phyloP scores from a whole-genome alignment of 2,113 vertebrate genomes.

The Tor tambroides region DNA sequence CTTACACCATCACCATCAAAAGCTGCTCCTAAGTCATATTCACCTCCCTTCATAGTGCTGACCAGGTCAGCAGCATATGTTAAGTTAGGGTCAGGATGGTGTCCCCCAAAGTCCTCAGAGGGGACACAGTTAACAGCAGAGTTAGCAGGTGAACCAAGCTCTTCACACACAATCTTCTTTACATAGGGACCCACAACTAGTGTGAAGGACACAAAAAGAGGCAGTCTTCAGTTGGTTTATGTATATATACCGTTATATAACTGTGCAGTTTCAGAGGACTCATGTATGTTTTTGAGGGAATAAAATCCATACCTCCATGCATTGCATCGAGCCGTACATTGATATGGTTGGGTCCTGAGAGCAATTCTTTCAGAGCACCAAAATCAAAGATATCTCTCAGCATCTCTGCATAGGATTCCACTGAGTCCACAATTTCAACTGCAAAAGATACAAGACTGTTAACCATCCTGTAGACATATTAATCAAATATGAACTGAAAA shows the following conservation, averaged over 20 bases:
- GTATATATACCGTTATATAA: no score
- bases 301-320: slow-evolving; percentile 86
- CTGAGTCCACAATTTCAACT: slow-evolving; percentile 98
- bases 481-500: background rate
- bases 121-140: slow-evolving; percentile 92
- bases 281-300: background rate
- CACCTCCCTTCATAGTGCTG: slow-evolving; percentile 92
- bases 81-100: slow-evolving; percentile 97
- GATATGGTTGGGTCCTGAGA: slow-evolving; percentile 88
- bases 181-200: slow-evolving; percentile 95
- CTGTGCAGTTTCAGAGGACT: background rate
- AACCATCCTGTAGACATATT: no score
- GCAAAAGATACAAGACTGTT: slow-evolving; percentile 40
- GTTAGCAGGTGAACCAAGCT: slow-evolving; percentile 91
- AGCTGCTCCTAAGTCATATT: slow-evolving; percentile 95
- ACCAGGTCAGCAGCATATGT: slow-evolving; percentile 96
- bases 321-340: slow-evolving; percentile 95
- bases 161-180: slow-evolving; percentile 95
- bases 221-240: background rate
- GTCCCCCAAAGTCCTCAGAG: slow-evolving; percentile 94
- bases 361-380: slow-evolving; percentile 88
- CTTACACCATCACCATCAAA: slow-evolving; percentile 98
- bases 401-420: slow-evolving; percentile 93
- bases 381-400: slow-evolving; percentile 96
- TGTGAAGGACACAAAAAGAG: background rate